Conservation (phyloP, 2,888 invertebrate genomes). For the Mesorhabditis sp. region DNA sequence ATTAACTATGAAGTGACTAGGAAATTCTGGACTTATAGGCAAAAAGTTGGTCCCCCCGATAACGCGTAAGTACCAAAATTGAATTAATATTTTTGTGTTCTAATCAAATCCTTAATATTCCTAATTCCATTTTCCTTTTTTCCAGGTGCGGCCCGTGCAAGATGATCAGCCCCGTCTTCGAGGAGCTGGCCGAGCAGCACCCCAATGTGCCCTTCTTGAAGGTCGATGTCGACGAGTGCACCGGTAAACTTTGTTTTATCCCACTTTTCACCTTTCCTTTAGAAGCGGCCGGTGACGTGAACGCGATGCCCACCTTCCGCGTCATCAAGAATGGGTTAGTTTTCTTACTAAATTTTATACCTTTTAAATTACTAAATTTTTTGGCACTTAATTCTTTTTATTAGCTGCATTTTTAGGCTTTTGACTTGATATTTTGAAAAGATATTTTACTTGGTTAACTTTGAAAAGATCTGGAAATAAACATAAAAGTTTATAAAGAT, state of each 20-base stretch:
- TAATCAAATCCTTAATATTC: not conserved
- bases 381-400: not conserved
- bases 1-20: too few species aligned
- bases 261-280: not conserved
- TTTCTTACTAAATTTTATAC: too few species aligned
- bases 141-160: constrained; percentile 91
- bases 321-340: constrained; percentile 12
- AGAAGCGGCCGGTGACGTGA: constrained; percentile 79
- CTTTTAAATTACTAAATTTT: too few species aligned
- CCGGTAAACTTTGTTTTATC: not conserved
- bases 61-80: too few species aligned
- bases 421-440: too few species aligned
- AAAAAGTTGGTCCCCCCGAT: too few species aligned
- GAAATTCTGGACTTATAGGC: too few species aligned
- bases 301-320: constrained; percentile 89
- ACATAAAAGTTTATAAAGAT: too few species aligned
- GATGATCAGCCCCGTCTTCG: constrained; percentile 84
- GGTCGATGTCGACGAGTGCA: constrained; percentile 79
- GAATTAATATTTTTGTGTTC: too few species aligned
- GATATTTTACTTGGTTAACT: not conserved
- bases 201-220: constrained; percentile 76
- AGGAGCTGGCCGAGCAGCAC: constrained; percentile 80
- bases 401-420: not conserved
- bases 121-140: not conserved
- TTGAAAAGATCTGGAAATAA: not conserved